phyloP scores from a whole-genome alignment of 2,888 invertebrate genomes.

The Apotomis turbidana region DNA sequence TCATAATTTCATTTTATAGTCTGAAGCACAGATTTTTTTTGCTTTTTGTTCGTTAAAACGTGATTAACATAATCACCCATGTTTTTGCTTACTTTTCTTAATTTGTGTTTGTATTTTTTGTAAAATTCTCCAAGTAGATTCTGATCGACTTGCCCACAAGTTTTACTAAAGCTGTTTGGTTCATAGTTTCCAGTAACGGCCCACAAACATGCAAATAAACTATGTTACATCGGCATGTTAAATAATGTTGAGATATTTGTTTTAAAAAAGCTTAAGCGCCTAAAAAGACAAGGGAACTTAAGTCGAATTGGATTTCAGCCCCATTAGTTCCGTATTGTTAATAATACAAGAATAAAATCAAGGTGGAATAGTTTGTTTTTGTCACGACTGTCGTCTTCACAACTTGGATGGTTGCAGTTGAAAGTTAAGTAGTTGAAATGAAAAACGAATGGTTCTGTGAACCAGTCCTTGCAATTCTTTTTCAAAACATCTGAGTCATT shows the following conservation, averaged over 20 bases:
- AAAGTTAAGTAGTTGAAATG: no score
- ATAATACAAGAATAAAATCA: neutral
- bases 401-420: neutral
- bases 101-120: no score
- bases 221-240: slow-evolving; percentile 23
- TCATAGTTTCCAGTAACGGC: slow-evolving; percentile 18
- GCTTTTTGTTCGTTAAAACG: no score
- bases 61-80: no score
- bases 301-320: neutral
- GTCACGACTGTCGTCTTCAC: neutral
- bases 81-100: no score
- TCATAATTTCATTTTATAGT: no score
- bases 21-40: no score
- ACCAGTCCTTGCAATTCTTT: no score
- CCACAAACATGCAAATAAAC: slow-evolving; percentile 29
- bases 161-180: slow-evolving; percentile 17
- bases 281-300: neutral
- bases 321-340: slow-evolving; percentile 2
- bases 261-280: neutral
- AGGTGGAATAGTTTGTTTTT: neutral
- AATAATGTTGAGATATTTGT: neutral
- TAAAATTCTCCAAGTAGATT: neutral
- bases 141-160: slow-evolving; percentile 13
- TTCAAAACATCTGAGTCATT: no score
- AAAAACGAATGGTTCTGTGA: no score